A percentile compares a stretch with the other conserved stretches of the same genome.
Evolutionary conservation across 2,797 vertebrate species (phyloP).

Genomic region (Acomys russatus): DNA sequence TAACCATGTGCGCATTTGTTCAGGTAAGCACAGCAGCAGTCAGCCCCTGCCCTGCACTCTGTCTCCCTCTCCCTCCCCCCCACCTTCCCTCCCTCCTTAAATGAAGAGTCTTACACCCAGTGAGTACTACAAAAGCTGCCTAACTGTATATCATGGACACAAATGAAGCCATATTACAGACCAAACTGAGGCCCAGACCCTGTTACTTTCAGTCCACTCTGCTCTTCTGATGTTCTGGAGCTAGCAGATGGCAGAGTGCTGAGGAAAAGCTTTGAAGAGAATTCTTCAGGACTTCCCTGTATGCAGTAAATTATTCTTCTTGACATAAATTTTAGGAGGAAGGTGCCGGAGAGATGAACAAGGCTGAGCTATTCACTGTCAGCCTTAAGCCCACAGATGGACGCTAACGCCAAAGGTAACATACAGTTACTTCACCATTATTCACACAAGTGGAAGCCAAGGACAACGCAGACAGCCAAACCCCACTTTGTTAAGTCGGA

Average conservation of each 20-base stretch:
- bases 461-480: conserved; percentile 46
- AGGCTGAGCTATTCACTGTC: conserved; percentile 52
- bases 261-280: conserved; percentile 52
- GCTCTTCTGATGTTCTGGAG: neutral
- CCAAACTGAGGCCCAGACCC: conserved; percentile 23
- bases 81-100: conserved; percentile 29
- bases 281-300: neutral
- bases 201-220: neutral
- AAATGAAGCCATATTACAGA: conserved; percentile 61
- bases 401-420: conserved; percentile 67
- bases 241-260: conserved; percentile 57
- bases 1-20: conserved; percentile 51
- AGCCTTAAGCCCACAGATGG: conserved; percentile 48
- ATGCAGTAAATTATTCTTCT: conserved; percentile 40
- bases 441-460: conserved; percentile 65
- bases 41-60: too few species aligned
- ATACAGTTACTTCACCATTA: conserved; percentile 67
- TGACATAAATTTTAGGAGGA: conserved; percentile 53
- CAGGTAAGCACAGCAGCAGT: conserved; percentile 48
- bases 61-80: too few species aligned
- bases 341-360: conserved; percentile 51
- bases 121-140: conserved; percentile 64
- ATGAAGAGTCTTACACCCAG: conserved; percentile 66
- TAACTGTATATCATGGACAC: conserved; percentile 69
- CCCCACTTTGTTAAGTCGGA: conserved; percentile 35